phyloP scores from a whole-genome alignment of 2,888 invertebrate genomes.

The Lymantria monacha region DNA sequence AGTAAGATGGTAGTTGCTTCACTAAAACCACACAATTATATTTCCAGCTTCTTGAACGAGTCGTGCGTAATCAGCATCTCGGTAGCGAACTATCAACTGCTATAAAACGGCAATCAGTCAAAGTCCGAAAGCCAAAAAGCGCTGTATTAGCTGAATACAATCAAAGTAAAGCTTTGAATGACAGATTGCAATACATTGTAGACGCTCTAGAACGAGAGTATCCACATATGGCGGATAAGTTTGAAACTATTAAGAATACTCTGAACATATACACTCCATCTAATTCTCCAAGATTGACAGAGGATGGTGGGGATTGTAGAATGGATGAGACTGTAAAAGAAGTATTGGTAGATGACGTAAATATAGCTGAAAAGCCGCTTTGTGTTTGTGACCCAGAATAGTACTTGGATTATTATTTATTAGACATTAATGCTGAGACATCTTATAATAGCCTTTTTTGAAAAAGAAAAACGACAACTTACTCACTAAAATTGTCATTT shows the following conservation, averaged over 20 bases:
- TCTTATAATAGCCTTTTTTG: too few relatives aligned
- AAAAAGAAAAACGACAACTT: too few relatives aligned
- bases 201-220: conserved; percentile 83
- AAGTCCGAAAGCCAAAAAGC: conserved; percentile 65
- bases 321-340: neutral
- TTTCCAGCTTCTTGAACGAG: conserved; percentile 73
- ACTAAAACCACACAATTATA: neutral
- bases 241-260: conserved; percentile 71
- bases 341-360: conserved; percentile 10
- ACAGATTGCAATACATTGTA: conserved; percentile 81
- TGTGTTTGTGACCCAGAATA: conserved; percentile 3
- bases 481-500: too few relatives aligned
- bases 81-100: conserved; percentile 82
- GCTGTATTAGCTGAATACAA: conserved; percentile 79
- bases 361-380: conserved; percentile 52
- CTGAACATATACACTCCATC: conserved; percentile 65
- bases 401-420: neutral
- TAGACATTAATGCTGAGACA: too few relatives aligned
- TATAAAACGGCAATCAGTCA: conserved; percentile 63
- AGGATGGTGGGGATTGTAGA: conserved; percentile 10
- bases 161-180: conserved; percentile 82
- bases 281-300: conserved; percentile 49
- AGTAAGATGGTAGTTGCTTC: too few relatives aligned
- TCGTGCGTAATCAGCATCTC: conserved; percentile 87
- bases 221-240: conserved; percentile 76